Evolutionary conservation across 2,113 vertebrate genomes (phyloP).

Genomic region (Dicrurus megarhynchus): DNA sequence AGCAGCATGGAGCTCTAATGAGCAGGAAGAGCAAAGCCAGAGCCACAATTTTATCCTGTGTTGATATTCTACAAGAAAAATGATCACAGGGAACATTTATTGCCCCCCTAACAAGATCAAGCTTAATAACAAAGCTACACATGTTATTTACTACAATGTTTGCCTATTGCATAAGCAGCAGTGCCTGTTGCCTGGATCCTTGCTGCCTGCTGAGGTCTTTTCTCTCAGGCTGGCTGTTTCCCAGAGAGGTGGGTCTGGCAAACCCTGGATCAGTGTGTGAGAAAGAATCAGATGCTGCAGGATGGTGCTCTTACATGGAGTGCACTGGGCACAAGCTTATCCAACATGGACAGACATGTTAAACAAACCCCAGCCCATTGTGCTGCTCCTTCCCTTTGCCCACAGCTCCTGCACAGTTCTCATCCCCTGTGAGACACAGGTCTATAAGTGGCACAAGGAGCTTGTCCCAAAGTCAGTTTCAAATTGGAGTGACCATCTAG

Average conservation of each 20-base stretch:
- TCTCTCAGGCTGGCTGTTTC: background rate
- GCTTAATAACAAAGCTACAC: constrained; percentile 42
- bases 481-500: background rate
- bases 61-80: constrained; percentile 58
- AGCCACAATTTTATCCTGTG: constrained; percentile 49
- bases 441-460: background rate
- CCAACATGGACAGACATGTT: rapidly evolving
- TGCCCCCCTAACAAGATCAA: constrained; percentile 28
- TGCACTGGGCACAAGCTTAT: background rate
- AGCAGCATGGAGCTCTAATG: constrained; percentile 25
- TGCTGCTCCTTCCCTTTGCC: background rate
- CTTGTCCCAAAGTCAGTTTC: background rate
- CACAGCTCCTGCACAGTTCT: background rate
- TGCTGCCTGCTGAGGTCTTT: background rate
- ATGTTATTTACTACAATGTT: constrained; percentile 49
- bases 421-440: background rate
- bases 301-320: background rate
- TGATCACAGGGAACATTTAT: constrained; percentile 56
- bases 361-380: background rate
- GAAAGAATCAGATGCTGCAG: background rate
- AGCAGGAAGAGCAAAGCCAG: constrained; percentile 52
- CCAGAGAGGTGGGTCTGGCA: background rate
- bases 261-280: background rate
- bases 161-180: constrained; percentile 31
- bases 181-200: constrained; percentile 1